These are phyloP conservation scores for Stegodyphus dumicola DNA, from an alignment of 1,140 invertebrate species.

Conservation along the genomic window DNA sequence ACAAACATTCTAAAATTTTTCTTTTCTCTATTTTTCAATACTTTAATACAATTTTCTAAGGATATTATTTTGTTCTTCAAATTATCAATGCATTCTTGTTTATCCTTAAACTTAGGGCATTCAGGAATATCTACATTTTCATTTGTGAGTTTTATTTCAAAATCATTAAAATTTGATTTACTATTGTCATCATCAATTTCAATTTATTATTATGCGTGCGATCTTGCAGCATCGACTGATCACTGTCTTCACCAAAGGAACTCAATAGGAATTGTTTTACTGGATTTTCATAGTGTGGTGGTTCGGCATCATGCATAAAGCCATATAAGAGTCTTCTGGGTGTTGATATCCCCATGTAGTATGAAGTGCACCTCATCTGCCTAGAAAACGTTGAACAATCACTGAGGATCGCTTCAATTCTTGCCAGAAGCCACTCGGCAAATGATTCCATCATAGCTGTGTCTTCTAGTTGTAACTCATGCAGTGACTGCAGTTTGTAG, in stretches of 20 bases:
- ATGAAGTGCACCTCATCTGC: background rate
- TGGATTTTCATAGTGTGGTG: background rate
- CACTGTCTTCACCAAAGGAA: background rate
- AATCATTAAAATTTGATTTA: no score
- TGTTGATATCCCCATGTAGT: background rate
- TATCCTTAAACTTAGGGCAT: no score
- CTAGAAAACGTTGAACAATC: constrained; percentile 1
- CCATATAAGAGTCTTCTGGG: background rate
- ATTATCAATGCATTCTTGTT: no score
- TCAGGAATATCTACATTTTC: no score
- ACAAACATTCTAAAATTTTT: no score
- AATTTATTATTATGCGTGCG: no score
- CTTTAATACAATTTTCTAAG: no score
- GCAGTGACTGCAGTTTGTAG: constrained; percentile 6
- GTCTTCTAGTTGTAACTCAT: background rate
- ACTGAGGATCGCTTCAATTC: constrained; percentile 1
- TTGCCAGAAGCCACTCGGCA: background rate
- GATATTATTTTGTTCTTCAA: no score
- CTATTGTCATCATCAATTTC: no score
- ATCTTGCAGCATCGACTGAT: background rate
- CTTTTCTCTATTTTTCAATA: no score
- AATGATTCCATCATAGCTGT: background rate
- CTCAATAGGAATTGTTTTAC: background rate
- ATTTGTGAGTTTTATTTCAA: no score
- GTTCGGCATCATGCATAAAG: background rate